phyloP scores from a whole-genome alignment of 2,888 invertebrate genomes.

The Mythimna vitellina region DNA sequence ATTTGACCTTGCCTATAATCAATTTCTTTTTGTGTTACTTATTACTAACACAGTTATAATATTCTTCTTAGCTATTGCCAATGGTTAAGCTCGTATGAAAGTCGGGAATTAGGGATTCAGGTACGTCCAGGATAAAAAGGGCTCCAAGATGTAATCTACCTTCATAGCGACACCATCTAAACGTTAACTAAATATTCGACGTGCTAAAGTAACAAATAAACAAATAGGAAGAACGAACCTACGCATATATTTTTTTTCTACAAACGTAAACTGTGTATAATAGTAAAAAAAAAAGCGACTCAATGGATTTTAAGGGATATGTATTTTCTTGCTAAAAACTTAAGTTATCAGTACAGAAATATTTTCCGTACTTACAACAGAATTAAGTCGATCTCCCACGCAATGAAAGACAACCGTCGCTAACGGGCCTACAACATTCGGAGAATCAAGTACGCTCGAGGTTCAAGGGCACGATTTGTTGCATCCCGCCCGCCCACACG shows the following conservation, averaged over 20 bases:
- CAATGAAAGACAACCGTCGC: constrained; percentile 67
- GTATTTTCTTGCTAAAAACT: constrained; percentile 8
- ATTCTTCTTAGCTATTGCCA: neutral
- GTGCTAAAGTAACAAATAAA: too few relatives aligned
- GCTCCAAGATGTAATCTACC: too few relatives aligned
- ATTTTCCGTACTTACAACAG: constrained; percentile 6
- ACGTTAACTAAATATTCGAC: too few relatives aligned
- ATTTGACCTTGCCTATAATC: neutral
- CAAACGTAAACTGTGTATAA: too few relatives aligned
- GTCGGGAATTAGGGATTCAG: neutral
- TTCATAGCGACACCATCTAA: too few relatives aligned
- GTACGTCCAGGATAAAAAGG: too few relatives aligned
- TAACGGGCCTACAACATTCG: constrained; percentile 68
- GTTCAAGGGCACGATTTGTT: constrained; percentile 84
- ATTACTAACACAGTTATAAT: neutral
- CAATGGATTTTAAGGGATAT: neutral
- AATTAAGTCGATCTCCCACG: constrained; percentile 72
- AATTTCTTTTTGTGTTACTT: neutral
- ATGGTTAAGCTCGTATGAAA: neutral
- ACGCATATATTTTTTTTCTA: too few relatives aligned
- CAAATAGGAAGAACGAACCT: too few relatives aligned
- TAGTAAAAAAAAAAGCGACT: neutral
- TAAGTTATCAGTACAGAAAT: constrained; percentile 2
- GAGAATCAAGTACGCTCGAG: constrained; percentile 69
- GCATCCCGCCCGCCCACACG: constrained; percentile 85